Base-by-base conservation (phyloP, 2,797 vertebrate species). In the Pantherophis vulpinus region DNA sequence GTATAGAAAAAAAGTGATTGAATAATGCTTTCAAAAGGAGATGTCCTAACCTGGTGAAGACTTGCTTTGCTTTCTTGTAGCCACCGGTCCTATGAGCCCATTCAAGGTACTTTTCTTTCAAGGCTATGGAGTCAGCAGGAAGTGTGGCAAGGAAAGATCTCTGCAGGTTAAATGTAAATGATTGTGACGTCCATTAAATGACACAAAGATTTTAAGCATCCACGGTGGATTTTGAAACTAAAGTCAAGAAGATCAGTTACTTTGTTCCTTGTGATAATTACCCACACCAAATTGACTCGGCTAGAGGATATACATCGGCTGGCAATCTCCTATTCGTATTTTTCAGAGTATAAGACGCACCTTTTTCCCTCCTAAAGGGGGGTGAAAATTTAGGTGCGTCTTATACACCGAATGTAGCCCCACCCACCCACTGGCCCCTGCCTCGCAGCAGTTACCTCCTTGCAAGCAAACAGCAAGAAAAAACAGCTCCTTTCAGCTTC, bases 61-160 rank as follows among this genome's bases (percentile, higher is more conserved):
- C 97, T 97, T 97, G 98, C 95, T 97, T 98, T 5, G 98, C 98
- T 97, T 98, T 99, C 96, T 98, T 99, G 96, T 99, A 99, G 93
- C 99, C 99, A 88, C 97, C 96, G 0, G 93, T 98, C 95, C 97
- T 97, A 94, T 98, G 98, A 25, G 98, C 98, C 99, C 99, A 99
- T 92, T 98, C 97, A 25, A 99, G 97, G 96, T 99, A 99, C 94
- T 96, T 96, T 86, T 98, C 98, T 97, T 99, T 99, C 97, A 99
- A 97, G 94, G 97, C 97, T 96, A 97, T 95, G 92, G 98, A 98
- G 95, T 98, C 97, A 29, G 97, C 93, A 20, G 98, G 95, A 2
- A 95, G 97, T 11, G 97, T 93, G 94, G 98, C 98, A 94, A 93
- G 47, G 83, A 99, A 93, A 88, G 98, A 98, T 97, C 97, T 98